Evolutionary conservation across 1,140 invertebrate species (phyloP), one percentile per base, ranked within the genome.

Genomic region (Batillaria attramentaria): DNA sequence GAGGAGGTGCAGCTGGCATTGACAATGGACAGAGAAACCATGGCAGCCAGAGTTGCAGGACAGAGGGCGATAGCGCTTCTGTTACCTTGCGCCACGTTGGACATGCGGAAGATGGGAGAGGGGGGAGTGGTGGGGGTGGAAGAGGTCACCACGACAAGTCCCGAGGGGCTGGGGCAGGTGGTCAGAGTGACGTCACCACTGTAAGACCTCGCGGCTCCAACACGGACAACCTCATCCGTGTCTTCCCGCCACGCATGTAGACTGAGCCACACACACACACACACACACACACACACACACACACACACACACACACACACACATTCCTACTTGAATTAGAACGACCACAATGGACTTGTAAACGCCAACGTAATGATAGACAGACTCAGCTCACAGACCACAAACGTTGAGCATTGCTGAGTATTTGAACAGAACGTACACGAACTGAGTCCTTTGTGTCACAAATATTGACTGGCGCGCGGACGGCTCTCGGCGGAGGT

Each of bases 191-290:
- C 35, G 46, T 35, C 16, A 6, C 43, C 28, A 39, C 37, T 60
- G 16, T 35, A 24, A 3, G 37, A 42, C 35, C 73, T 62, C 73
- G 73, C 18, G 73, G 72, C 28, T 41, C 73, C 54, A 75, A 75
- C 73, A 62, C 54, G 3, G 73, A 75, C 35, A 75, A 75, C n/a
- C 73, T 75, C n/a, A 75, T 65, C 37, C 57, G 37, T 39, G 72
- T 75, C 72, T 75, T 75, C n/a, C 73, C 73, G 3, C 57, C 54
- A 4, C 54, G 73, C 39, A 39, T 28, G 68, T 70, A 70, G 42
- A 43, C 37, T 35, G 20, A 50, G 46, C 24, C 46, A 50, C 10
- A 13, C n/a, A n/a, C n/a, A n/a, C n/a, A n/a, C n/a, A n/a, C n/a
- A n/a, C n/a, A n/a, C n/a, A n/a, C n/a, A n/a, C n/a, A n/a, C n/a